Base-by-base conservation (phyloP, 2,888 invertebrate species). In the Drosophila sordidula region DNA sequence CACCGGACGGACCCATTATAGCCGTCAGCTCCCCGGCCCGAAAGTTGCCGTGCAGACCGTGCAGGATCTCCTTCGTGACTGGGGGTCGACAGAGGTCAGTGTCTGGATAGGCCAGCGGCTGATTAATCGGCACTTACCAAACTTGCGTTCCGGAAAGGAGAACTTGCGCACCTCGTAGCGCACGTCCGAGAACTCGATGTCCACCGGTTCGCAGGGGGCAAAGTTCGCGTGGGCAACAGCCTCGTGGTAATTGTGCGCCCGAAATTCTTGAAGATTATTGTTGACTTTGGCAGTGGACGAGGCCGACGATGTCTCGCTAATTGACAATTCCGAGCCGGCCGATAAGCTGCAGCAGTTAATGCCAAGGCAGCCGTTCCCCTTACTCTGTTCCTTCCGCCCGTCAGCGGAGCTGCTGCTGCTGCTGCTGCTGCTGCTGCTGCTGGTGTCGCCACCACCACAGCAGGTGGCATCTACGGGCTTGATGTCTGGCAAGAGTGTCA, bases 1-100 rank as follows among this genome's bases (percentile, higher is more conserved):
- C 98, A 34, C 98, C 98, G 0, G 98, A 98, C 29, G 98, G 98
- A 9, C 98, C 98, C 98, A 98, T 98, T 90, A 98, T 98, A 79
- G 98, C 98, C 4, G 98, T 98, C 90, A 98, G 94, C 92, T 98
- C 97, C 68, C 98, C 97, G 41, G 98, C 96, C 34, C 95, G 94
- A 90, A 95, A 95, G 76, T 92, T 93, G 14, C 95, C 95, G 87
- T 93, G 93, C 9, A 95, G 93, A 32, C 93, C 93, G 86, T 95
- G 94, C 14, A 95, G 91, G 49, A 95, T 94, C 76, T 93, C 93
- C 83, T 94, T 94, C 69, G 93, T 94, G 65, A 93, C 92, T 84
- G 65, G 16, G 58, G 9, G 12, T 32, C 8, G 46, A 32, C 26
- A 54, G 4, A 36, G 25, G 41, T 25, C 4, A 8, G 11, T 8